Evolutionary conservation across 2,113 vertebrate genomes (phyloP), one percentile per base, ranked within the genome.

Genomic region (Neopipo cinnamomea): DNA sequence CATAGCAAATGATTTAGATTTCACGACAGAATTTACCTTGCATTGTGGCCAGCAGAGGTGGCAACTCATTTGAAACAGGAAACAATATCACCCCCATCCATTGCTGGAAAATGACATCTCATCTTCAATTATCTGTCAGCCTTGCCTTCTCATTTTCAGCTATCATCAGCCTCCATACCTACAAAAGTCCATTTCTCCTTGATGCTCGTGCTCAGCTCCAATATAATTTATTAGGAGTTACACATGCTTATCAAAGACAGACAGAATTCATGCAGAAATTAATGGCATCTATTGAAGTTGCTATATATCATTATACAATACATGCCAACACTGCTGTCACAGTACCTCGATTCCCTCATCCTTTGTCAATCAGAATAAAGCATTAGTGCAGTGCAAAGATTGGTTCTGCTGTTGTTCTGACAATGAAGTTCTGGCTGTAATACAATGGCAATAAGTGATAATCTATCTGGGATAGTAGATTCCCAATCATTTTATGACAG

Each of bases 181-280:
- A 76, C 44, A 72, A 37, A 91, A 71, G 62, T 77, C 73, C 67
- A 42, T 89, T 94, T 96, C 66, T 86, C 85, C 75, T 93, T 92
- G 83, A 92, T 92, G 75, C 89, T 81, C 63, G 30, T 71, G 50
- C 58, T 94, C 44, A 61, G 77, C 70, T 62, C 50, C 46, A 71
- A 91, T 85, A 68, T 86, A 88, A 94, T 92, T 90, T 92, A 91
- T 91, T 87, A 91, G 59, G 76, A 88, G 75, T 88, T 81, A 68
- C 28, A 78, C 41, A 19, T 16, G 76, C 88, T 97, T 94, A 97
- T 94, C 90, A 94, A 92, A 93, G 92, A 88, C 72, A 88, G 63
- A 78, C 88, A 96, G 85, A 85, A 91, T 72, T 87, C 44, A 52
- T 52, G 52, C 61, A 81, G 66, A 92, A 96, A 95, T 84, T 95